Percentiles rank a stretch among this genome's conserved stretches.
Evolutionary conservation across 2,797 vertebrate genomes (phyloP).

Genomic region (Pempheris klunzingeri): DNA sequence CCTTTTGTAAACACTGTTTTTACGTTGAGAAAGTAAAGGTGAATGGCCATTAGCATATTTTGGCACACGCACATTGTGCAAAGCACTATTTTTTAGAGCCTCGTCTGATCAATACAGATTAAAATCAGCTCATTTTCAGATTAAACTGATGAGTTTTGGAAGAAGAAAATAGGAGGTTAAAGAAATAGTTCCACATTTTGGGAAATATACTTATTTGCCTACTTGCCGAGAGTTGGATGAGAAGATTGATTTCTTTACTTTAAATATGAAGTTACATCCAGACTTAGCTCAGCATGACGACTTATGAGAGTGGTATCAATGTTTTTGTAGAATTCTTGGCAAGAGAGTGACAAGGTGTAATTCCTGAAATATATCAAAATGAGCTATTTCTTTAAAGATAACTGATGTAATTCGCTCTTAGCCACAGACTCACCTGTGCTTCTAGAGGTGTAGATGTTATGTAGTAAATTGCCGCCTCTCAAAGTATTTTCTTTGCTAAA

Average conservation of each 20-base stretch:
- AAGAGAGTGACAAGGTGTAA: not conserved
- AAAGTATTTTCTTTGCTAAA: not conserved
- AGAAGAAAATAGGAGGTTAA: constrained; percentile 7
- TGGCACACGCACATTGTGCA: constrained; percentile 20
- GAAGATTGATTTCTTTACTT: constrained; percentile 2
- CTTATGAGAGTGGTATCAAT: not conserved
- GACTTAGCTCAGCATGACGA: too few relatives aligned
- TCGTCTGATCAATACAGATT: constrained; percentile 24
- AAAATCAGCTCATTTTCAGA: constrained; percentile 25
- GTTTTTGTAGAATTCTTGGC: not conserved
- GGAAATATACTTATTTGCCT: not conserved
- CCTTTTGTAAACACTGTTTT: constrained; percentile 27
- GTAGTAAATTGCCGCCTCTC: not conserved
- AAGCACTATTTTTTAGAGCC: constrained; percentile 20
- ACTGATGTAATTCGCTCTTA: not conserved
- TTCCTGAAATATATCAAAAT: not conserved
- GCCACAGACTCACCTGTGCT: not conserved
- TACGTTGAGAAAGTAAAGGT: constrained; percentile 21
- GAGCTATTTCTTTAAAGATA: not conserved
- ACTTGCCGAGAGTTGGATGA: not conserved
- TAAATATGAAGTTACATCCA: constrained; percentile 8
- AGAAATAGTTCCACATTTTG: constrained; percentile 4
- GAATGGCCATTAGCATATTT: constrained; percentile 29
- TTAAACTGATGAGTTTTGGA: constrained; percentile 6
- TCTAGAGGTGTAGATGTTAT: not conserved